Conservation (phyloP, 2,888 invertebrate species). For the Drosophila yooni region DNA sequence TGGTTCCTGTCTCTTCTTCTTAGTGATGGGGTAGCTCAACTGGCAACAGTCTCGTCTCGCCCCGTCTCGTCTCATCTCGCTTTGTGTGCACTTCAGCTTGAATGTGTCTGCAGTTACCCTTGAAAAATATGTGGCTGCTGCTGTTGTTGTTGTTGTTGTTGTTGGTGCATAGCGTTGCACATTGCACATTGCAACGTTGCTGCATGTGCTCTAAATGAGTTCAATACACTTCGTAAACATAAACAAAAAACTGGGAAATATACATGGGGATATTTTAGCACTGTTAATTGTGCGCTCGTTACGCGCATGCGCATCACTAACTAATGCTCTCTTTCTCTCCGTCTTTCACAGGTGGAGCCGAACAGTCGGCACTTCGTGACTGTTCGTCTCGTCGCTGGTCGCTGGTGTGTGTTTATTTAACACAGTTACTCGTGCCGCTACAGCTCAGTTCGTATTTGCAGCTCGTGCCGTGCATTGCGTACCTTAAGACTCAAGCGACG, state of each 20-base stretch:
- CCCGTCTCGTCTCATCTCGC: slow-evolving; percentile 19
- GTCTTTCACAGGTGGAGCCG: slow-evolving; percentile 49
- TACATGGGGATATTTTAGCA: slow-evolving; percentile 50
- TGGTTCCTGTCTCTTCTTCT: slow-evolving; percentile 37
- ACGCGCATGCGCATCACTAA: slow-evolving; percentile 56
- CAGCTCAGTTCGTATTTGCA: slow-evolving; percentile 72
- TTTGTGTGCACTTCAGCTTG: slow-evolving; percentile 68
- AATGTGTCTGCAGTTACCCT: slow-evolving; percentile 81
- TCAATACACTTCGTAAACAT: slow-evolving; percentile 79
- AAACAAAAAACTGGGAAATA: slow-evolving; percentile 76
- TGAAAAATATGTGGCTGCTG: slow-evolving; percentile 63
- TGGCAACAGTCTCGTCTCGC: slow-evolving; percentile 52
- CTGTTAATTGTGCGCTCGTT: neutral
- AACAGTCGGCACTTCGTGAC: slow-evolving; percentile 12
- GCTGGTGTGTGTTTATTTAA: slow-evolving; percentile 71
- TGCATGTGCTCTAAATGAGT: slow-evolving; percentile 59
- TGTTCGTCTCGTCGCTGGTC: slow-evolving; percentile 34
- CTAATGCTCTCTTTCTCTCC: slow-evolving; percentile 10
- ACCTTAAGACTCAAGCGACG: neutral
- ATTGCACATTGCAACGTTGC: slow-evolving; percentile 39
- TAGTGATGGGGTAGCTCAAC: slow-evolving; percentile 19
- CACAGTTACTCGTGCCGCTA: slow-evolving; percentile 67
- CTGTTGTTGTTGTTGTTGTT: slow-evolving; percentile 41
- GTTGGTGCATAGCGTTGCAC: slow-evolving; percentile 56
- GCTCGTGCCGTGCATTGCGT: slow-evolving; percentile 65